A percentile compares a stretch with the other conserved stretches of the same genome.
Evolutionary conservation across 1,140 invertebrate species (phyloP).

Genomic region (Leguminivora glycinivorella): DNA sequence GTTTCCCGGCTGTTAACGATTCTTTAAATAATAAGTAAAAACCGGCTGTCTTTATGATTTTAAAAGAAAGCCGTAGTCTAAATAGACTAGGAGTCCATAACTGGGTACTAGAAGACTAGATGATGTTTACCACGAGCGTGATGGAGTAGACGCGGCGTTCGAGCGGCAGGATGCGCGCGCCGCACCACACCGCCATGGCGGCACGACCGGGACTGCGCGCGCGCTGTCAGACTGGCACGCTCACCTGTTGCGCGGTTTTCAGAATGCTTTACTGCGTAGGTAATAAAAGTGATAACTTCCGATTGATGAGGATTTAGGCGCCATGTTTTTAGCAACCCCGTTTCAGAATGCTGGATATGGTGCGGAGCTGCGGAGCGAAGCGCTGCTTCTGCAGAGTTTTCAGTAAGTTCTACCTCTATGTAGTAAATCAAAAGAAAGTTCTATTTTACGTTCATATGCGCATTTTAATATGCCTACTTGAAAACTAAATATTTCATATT

Average conservation of each 20-base stretch:
- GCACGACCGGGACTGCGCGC: constrained; percentile 54
- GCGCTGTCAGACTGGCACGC: constrained; percentile 40
- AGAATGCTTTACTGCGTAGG: neutral
- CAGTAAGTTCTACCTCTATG: too few relatives aligned
- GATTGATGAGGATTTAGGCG: too few relatives aligned
- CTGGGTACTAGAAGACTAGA: neutral
- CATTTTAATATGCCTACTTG: too few relatives aligned
- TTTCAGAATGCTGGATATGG: too few relatives aligned
- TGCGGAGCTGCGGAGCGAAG: too few relatives aligned
- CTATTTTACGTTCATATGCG: too few relatives aligned
- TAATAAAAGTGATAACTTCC: constrained; percentile 18
- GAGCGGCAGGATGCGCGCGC: constrained; percentile 68
- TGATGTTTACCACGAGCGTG: constrained; percentile 60
- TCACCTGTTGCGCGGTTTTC: neutral
- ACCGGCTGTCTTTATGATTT: neutral
- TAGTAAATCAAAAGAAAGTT: too few relatives aligned
- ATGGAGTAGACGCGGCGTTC: constrained; percentile 71
- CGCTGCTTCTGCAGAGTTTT: too few relatives aligned
- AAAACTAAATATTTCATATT: too few relatives aligned
- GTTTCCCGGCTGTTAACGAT: too few relatives aligned
- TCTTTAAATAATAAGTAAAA: too few relatives aligned
- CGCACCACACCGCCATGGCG: constrained; percentile 75
- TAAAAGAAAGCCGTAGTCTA: neutral
- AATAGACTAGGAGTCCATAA: neutral
- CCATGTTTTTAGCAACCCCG: too few relatives aligned